Percentiles rank a stretch among this genome's conserved stretches.
Evolutionary conservation across 2,888 invertebrate genomes (phyloP).

Genomic region (Cryptocephalus moraei): DNA sequence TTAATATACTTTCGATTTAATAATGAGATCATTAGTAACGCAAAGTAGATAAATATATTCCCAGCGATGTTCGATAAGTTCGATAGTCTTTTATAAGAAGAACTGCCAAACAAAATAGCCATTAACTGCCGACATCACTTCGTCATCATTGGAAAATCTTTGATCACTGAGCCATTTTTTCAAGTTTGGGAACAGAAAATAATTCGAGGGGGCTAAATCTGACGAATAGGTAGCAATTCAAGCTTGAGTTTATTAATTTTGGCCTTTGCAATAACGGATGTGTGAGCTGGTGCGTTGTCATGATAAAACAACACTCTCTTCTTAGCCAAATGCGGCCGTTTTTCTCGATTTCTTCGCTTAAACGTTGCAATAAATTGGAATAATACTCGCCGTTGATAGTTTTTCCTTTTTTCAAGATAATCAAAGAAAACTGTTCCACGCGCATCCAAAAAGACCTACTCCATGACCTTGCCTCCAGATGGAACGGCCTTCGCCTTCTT

Average conservation of each 20-base stretch:
- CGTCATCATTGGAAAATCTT: slow-evolving; percentile 12
- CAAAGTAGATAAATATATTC: too few relatives aligned
- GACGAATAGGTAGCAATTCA: slow-evolving; percentile 3
- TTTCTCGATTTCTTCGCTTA: slow-evolving; percentile 4
- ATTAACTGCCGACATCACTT: slow-evolving; percentile 9
- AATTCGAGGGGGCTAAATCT: slow-evolving; percentile 3
- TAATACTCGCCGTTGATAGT: slow-evolving; percentile 7
- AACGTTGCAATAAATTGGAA: slow-evolving; percentile 2
- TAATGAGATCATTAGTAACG: too few relatives aligned
- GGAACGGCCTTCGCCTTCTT: slow-evolving; percentile 13
- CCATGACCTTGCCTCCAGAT: slow-evolving; percentile 13
- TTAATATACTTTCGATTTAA: too few relatives aligned
- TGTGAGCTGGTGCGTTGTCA: slow-evolving; percentile 5
- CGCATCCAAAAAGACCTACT: slow-evolving; percentile 11
- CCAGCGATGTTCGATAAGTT: slow-evolving; percentile 11
- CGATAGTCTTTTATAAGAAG: slow-evolving; percentile 9
- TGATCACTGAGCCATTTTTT: slow-evolving; percentile 9
- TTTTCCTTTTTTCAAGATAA: slow-evolving; percentile 6
- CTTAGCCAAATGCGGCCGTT: slow-evolving; percentile 3
- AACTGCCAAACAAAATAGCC: slow-evolving; percentile 11
- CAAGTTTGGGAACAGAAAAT: slow-evolving; percentile 5
- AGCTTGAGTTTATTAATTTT: slow-evolving; percentile 6
- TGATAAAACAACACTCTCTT: slow-evolving; percentile 5
- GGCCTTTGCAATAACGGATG: slow-evolving; percentile 5
- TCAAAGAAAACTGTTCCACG: slow-evolving; percentile 2